These are phyloP conservation scores for Kryptolebias marmoratus DNA, from an alignment of 2,113 vertebrate genomes.

Conservation along the genomic window DNA sequence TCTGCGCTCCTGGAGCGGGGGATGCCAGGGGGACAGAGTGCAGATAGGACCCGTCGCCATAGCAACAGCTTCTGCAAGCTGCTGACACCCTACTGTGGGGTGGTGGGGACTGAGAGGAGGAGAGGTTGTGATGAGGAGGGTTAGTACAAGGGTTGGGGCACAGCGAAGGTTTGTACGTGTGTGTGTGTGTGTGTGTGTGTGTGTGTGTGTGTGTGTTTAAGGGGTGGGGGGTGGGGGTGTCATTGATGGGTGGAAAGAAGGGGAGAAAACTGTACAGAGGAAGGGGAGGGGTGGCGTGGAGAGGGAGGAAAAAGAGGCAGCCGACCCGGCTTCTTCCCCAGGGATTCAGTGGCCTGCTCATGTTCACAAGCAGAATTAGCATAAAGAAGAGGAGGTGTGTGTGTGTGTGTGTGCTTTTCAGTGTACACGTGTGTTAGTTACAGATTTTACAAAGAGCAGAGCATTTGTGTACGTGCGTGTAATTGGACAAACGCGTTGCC, in stretches of 20 bases:
- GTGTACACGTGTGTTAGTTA: constrained; percentile 34
- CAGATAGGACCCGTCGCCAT: constrained; percentile 85
- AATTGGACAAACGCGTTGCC: constrained; percentile 45
- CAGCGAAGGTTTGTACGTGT: constrained; percentile 24
- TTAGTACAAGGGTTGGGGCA: constrained; percentile 56
- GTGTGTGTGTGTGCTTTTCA: constrained; percentile 14
- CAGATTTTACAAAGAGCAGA: constrained; percentile 46
- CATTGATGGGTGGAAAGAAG: constrained; percentile 43
- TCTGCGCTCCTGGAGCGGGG: constrained; percentile 75
- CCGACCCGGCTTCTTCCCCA: constrained; percentile 74
- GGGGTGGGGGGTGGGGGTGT: constrained; percentile 16
- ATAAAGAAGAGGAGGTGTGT: constrained; percentile 74
- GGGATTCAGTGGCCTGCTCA: constrained; percentile 81
- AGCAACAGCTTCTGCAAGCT: constrained; percentile 85
- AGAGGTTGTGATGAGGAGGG: constrained; percentile 60
- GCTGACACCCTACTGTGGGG: constrained; percentile 80
- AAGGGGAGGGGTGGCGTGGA: constrained; percentile 46
- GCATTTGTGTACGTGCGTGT: constrained; percentile 56
- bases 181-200: constrained; percentile 21
- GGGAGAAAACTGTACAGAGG: constrained; percentile 40
- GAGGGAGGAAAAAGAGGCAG: constrained; percentile 54
- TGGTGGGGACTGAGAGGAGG: constrained; percentile 50
- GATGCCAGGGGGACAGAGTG: constrained; percentile 84
- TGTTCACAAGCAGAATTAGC: constrained; percentile 81
- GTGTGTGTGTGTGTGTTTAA: background rate